A percentile compares a stretch with the other conserved stretches of the same genome.
Evolutionary conservation across 2,113 vertebrate genomes (phyloP).

Genomic region (Lates calcarifer): DNA sequence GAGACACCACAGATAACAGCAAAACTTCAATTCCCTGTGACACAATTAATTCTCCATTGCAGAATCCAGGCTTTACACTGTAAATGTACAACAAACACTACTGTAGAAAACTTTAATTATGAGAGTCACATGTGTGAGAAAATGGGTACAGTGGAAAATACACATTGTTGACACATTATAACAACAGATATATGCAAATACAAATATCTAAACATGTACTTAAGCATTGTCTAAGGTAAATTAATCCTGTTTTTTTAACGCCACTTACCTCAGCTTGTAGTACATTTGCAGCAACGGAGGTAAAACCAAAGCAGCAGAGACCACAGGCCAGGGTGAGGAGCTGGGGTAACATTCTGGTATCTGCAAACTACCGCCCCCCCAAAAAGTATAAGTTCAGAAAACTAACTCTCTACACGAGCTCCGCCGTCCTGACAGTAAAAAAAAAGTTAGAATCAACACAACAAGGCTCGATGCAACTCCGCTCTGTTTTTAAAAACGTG

Average conservation of each 20-base stretch:
- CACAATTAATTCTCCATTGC: background rate
- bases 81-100: background rate
- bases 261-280: conserved; percentile 82
- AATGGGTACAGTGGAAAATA: background rate
- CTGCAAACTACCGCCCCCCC: conserved; percentile 32
- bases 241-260: background rate
- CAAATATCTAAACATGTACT: background rate
- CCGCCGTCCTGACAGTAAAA: conserved; percentile 20
- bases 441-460: background rate
- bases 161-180: background rate
- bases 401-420: conserved; percentile 14
- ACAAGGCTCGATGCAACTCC: conserved; percentile 12
- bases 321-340: conserved; percentile 73
- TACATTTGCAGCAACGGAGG: conserved; percentile 76
- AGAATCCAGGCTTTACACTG: background rate
- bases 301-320: conserved; percentile 69
- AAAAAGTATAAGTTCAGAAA: conserved; percentile 7
- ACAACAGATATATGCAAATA: background rate
- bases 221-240: background rate
- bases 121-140: background rate
- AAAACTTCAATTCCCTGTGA: background rate
- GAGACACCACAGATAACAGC: background rate
- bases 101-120: background rate
- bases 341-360: conserved; percentile 76
- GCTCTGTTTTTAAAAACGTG: conserved; percentile 35